phyloP scores from a whole-genome alignment of 2,888 invertebrate genomes.

The Lochmaea crataegi region DNA sequence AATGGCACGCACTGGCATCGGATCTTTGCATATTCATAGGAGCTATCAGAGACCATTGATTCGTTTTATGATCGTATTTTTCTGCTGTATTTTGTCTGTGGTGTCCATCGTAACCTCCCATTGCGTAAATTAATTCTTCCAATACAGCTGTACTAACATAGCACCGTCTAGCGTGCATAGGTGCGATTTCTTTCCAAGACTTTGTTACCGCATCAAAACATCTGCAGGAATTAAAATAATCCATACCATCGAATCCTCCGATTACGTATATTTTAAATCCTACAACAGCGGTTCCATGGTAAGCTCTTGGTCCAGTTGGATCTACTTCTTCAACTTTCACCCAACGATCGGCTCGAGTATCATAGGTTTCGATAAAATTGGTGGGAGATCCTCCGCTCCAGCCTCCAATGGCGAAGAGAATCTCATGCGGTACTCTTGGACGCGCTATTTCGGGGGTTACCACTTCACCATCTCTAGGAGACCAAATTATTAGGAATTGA shows the following conservation, averaged over 20 bases:
- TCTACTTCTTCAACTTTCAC: conserved; percentile 84
- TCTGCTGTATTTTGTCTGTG: conserved; percentile 89
- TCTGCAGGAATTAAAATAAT: conserved; percentile 57
- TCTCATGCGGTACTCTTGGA: conserved; percentile 88
- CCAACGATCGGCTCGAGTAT: conserved; percentile 91
- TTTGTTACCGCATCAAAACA: conserved; percentile 89
- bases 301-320: conserved; percentile 86
- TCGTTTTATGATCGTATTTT: conserved; percentile 82
- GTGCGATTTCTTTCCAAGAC: conserved; percentile 87
- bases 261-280: conserved; percentile 88
- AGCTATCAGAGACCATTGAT: conserved; percentile 89
- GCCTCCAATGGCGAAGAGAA: conserved; percentile 86
- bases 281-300: conserved; percentile 93
- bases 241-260: conserved; percentile 86
- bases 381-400: conserved; percentile 83
- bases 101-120: conserved; percentile 90
- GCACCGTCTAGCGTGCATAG: conserved; percentile 90
- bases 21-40: conserved; percentile 91
- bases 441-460: conserved; percentile 86
- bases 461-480: conserved; percentile 77
- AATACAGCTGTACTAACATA: conserved; percentile 88
- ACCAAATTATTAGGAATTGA: conserved; percentile 51
- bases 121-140: conserved; percentile 83
- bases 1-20: conserved; percentile 90
- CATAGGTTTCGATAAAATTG: conserved; percentile 87